phyloP scores from a whole-genome alignment of 2,888 invertebrate genomes.

The Troides aeacus region DNA sequence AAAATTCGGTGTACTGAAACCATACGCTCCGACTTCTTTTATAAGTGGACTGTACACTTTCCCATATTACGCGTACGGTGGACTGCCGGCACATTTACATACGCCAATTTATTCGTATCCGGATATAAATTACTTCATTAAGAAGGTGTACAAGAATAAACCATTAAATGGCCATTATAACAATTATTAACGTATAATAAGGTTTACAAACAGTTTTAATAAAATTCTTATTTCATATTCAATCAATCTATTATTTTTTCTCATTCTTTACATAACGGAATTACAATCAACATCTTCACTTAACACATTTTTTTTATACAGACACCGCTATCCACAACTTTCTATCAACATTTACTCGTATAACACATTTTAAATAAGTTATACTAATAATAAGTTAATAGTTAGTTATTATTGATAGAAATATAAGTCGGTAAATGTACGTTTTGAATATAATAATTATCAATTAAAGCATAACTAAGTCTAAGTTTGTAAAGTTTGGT shows the following conservation, averaged over 20 bases:
- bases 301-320: no score
- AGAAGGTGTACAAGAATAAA: slow-evolving; percentile 47
- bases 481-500: no score
- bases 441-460: no score
- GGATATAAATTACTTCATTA: slow-evolving; percentile 43
- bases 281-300: no score
- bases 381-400: no score
- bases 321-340: no score
- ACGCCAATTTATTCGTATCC: slow-evolving; percentile 41
- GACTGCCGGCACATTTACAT: slow-evolving; percentile 37
- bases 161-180: slow-evolving; percentile 26
- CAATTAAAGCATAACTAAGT: no score
- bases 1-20: slow-evolving; percentile 44
- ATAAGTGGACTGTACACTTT: slow-evolving; percentile 45
- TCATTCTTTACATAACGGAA: no score
- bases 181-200: not conserved
- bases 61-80: slow-evolving; percentile 47
- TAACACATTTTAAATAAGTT: no score
- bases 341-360: no score
- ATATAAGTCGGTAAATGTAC: no score
- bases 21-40: slow-evolving; percentile 39
- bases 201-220: not conserved
- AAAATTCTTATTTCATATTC: not conserved
- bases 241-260: not conserved
- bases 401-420: no score